These are phyloP conservation scores for Cyprinodon tularosa DNA, from an alignment of 2,113 vertebrate genomes.

Conservation along the genomic window DNA sequence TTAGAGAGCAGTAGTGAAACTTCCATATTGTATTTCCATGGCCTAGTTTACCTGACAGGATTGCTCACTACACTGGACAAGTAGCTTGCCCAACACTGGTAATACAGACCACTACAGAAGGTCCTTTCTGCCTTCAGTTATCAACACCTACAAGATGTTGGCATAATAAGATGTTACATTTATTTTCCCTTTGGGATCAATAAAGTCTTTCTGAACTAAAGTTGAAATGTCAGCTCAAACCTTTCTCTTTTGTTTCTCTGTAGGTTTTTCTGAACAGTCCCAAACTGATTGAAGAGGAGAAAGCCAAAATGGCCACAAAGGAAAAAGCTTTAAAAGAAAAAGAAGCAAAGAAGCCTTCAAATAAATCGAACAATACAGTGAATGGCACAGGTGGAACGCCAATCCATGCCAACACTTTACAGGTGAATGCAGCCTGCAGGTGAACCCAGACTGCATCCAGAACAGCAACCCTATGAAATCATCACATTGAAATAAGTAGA, in stretches of 20 bases:
- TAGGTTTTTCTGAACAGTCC: constrained; percentile 93
- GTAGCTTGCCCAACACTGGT: no score
- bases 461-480: background rate
- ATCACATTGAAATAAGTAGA: background rate
- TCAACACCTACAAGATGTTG: no score
- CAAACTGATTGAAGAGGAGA: constrained; percentile 91
- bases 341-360: constrained; percentile 84
- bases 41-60: no score
- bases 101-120: no score
- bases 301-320: constrained; percentile 88
- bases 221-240: background rate
- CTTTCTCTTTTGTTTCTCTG: background rate
- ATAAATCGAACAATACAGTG: constrained; percentile 89
- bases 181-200: no score
- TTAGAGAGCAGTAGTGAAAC: no score
- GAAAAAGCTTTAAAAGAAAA: constrained; percentile 88
- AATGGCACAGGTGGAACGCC: constrained; percentile 92
- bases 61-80: no score
- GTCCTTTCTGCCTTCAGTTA: no score
- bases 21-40: no score
- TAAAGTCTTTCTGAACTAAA: no score
- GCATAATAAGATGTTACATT: no score
- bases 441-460: background rate
- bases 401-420: constrained; percentile 92
- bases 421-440: constrained; percentile 78